Base-by-base conservation (phyloP, 2,797 vertebrate species). In the Argyrosomus regius region DNA sequence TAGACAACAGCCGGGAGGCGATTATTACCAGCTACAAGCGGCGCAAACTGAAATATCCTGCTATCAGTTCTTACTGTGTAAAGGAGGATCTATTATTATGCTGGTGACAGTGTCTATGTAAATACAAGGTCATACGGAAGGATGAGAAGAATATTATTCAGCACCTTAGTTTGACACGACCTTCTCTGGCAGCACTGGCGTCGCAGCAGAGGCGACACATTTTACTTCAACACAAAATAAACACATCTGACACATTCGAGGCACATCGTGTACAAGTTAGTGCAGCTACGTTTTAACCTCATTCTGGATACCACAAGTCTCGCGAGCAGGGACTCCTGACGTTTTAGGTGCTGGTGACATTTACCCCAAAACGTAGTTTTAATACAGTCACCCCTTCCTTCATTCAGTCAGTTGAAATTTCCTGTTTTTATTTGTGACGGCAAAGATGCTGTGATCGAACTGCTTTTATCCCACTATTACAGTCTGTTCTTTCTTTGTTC, bases 271-370 rank as follows among this genome's bases (percentile, higher is more conserved):
- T 79, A 83, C 81, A 64, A 80, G 84, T 66, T 88, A 81, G 82
- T 80, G 89, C 88, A 92, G 93, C 91, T 92, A 83, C 64, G n/a
- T 91, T 93, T 91, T 87, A 88, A 85, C 45, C 59, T 85, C 66
- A 75, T 81, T 81, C 68, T 86, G 20, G 62, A 85, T 28, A 75
- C n/a, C 22, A 70, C 75, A 57, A 52, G n/a, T 81, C n/a, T 53
- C 18, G 17, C 67, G 71, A 80, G 80, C 75, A 83, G 84, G 84
- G 81, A 87, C 82, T 70, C 58, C 18, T 35, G 16, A 28, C 72
- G 56, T 79, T 88, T 80, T 75, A 80, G 91, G 82, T 91, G 88
- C 85, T 86, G 88, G 81, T 84, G 78, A 84, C 75, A 18, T 89
- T 87, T 65, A 68, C 72, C 82, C 61, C 49, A 73, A 62, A 73